These are phyloP conservation scores for Geothlypis trichas DNA, from an alignment of 2,113 vertebrate genomes.

Conservation along the genomic window DNA sequence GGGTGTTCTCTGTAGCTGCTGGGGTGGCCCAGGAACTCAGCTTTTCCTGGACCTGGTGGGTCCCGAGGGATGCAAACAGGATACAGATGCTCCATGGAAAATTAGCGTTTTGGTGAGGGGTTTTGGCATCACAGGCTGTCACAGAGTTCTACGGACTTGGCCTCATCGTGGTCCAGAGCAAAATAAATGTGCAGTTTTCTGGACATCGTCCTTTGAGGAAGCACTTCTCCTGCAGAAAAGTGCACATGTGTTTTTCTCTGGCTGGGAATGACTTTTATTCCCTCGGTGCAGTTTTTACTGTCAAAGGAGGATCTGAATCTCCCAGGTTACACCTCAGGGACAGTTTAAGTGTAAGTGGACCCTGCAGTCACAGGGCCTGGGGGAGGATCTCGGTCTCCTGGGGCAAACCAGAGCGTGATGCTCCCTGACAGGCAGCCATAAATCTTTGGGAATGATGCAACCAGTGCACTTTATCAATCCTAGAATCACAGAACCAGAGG, in stretches of 20 bases:
- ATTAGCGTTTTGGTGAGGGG: not conserved
- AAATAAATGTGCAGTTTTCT: not conserved
- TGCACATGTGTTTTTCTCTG: not conserved
- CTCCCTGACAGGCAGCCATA: not conserved
- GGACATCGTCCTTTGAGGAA: not conserved
- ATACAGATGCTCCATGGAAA: fast-evolving
- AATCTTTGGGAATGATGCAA: not conserved
- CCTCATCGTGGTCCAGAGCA: fast-evolving
- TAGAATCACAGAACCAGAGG: not conserved
- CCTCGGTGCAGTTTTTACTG: not conserved
- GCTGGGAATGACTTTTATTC: not conserved
- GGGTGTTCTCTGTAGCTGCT: not conserved
- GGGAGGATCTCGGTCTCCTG: not conserved
- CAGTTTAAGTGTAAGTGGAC: not conserved
- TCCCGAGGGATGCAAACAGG: not conserved
- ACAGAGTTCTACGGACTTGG: not conserved
- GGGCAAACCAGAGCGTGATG: not conserved
- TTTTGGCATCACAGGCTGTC: not conserved
- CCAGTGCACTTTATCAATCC: not conserved
- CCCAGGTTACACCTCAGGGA: not conserved
- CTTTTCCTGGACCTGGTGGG: not conserved
- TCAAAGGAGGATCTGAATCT: not conserved
- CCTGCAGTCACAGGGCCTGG: not conserved
- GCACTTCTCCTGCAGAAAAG: not conserved
- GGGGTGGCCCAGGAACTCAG: not conserved